Conservation (phyloP, 2,113 vertebrate species). For the Alethe castanea region DNA sequence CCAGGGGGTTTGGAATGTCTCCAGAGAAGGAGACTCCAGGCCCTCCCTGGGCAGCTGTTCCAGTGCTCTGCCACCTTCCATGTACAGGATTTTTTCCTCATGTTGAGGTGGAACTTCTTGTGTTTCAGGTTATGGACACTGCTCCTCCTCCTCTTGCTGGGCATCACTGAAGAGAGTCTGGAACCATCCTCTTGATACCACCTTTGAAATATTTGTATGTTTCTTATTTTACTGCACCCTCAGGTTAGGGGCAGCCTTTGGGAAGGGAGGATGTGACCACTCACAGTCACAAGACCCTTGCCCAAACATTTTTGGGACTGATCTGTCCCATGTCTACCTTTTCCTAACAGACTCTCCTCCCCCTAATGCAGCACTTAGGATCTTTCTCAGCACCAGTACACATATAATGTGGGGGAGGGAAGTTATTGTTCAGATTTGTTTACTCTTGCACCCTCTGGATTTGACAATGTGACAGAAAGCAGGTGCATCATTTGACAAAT, state of each 20-base stretch:
- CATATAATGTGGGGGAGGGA: background rate
- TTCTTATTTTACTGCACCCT: background rate
- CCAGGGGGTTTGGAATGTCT: background rate
- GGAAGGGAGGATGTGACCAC: background rate
- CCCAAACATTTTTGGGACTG: background rate
- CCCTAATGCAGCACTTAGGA: background rate
- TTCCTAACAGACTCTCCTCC: background rate
- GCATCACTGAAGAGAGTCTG: background rate
- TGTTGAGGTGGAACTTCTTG: background rate
- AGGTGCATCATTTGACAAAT: conserved; percentile 29
- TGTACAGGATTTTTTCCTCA: background rate
- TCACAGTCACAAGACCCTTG: background rate
- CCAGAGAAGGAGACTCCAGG: background rate
- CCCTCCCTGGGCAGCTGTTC: background rate
- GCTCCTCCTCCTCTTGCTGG: background rate
- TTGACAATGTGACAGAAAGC: background rate
- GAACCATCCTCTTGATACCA: background rate
- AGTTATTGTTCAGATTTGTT: conserved; percentile 2
- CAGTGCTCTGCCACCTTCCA: background rate
- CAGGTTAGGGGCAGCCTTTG: background rate
- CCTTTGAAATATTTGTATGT: background rate
- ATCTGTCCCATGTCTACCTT: background rate
- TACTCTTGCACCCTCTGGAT: background rate
- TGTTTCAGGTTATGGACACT: background rate
- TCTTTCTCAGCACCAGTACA: background rate